phyloP scores from a whole-genome alignment of 2,888 invertebrate species.

The Chymomyza caudatula region DNA sequence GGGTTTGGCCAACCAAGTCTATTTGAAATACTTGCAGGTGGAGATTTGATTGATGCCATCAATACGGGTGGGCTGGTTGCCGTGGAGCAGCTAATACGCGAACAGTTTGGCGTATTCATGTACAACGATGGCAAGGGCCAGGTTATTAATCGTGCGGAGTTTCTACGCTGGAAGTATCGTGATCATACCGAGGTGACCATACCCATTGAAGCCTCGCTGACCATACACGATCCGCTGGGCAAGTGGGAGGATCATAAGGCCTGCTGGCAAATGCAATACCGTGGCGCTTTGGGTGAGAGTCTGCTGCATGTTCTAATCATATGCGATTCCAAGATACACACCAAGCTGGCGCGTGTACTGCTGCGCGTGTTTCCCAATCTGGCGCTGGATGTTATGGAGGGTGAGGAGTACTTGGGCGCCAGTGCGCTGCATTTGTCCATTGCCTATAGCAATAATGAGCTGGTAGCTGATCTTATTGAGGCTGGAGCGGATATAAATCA shows the following conservation, averaged over 20 bases:
- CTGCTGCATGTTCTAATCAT: conserved; percentile 96
- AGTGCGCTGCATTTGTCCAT: conserved; percentile 97
- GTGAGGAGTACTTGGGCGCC: conserved; percentile 97
- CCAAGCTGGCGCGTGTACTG: conserved; percentile 88
- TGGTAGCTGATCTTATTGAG: conserved; percentile 94
- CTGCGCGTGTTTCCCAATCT: conserved; percentile 94
- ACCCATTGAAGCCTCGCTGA: conserved; percentile 91
- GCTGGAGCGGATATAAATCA: conserved; percentile 95
- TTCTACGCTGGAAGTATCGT: conserved; percentile 92
- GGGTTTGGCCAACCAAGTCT: not conserved
- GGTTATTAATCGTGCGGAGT: conserved; percentile 91
- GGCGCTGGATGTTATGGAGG: conserved; percentile 96
- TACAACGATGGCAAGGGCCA: conserved; percentile 91
- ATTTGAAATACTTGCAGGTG: conserved; percentile 79
- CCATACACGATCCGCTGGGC: conserved; percentile 90
- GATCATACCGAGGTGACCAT: conserved; percentile 90
- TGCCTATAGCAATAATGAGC: conserved; percentile 96
- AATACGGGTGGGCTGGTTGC: conserved; percentile 89
- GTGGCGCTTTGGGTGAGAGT: conserved; percentile 97
- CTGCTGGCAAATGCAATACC: conserved; percentile 98
- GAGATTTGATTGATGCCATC: conserved; percentile 92
- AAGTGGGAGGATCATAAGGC: conserved; percentile 95
- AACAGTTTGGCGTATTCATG: conserved; percentile 92
- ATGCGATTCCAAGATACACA: conserved; percentile 90
- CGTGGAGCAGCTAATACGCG: conserved; percentile 90